These are phyloP conservation scores for Dendroctonus valens DNA, from an alignment of 1,140 invertebrate species.

Conservation along the genomic window DNA sequence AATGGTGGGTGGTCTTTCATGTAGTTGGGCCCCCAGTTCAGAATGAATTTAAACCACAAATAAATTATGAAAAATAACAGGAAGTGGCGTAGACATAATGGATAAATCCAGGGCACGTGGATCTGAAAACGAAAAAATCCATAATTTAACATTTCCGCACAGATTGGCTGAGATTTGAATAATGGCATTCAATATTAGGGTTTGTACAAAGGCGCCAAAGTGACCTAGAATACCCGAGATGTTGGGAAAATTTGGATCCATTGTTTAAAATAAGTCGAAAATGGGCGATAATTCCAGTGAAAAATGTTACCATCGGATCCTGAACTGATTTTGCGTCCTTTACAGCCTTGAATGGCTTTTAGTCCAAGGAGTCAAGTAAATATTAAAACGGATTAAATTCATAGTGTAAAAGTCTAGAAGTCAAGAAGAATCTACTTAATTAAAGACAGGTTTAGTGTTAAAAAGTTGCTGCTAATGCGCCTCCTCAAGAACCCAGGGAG, in stretches of 20 bases:
- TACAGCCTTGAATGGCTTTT: too few species aligned
- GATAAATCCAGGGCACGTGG: conserved; percentile 26
- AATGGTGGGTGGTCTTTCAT: conserved; percentile 50
- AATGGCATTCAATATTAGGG: not conserved
- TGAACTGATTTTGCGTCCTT: too few species aligned
- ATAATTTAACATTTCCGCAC: not conserved
- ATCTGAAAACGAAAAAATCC: conserved; percentile 29
- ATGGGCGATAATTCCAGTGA: too few species aligned
- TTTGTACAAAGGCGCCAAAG: not conserved
- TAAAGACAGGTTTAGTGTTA: too few species aligned
- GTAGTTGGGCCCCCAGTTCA: conserved; percentile 34
- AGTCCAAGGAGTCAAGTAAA: too few species aligned
- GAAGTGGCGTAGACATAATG: conserved; percentile 30
- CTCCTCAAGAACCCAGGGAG: too few species aligned
- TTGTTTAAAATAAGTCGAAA: too few species aligned
- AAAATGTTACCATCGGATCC: too few species aligned
- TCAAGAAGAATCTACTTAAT: too few species aligned
- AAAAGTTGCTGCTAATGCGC: too few species aligned
- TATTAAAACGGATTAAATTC: too few species aligned
- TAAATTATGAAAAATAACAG: conserved; percentile 14
- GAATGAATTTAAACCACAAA: conserved; percentile 34
- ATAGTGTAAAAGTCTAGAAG: too few species aligned
- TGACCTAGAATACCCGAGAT: not conserved
- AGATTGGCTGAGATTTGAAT: not conserved
- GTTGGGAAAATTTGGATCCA: not conserved